These are phyloP conservation scores for Carterocephalus palaemon DNA, from an alignment of 2,888 invertebrate genomes.

Conservation along the genomic window DNA sequence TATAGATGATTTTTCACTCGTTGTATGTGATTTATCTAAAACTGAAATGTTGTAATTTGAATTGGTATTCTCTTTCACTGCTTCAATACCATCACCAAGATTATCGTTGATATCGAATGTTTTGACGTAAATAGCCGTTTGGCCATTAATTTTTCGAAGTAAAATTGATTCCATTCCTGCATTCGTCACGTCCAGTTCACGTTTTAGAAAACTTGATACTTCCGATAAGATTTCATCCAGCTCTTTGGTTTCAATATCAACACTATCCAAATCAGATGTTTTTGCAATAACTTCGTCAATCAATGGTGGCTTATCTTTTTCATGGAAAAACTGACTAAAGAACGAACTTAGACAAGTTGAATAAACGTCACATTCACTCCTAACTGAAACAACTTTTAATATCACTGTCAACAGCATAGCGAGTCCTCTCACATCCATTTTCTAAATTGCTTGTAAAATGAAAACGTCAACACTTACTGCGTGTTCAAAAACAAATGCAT, in stretches of 20 bases:
- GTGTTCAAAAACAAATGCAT: slow-evolving; percentile 55
- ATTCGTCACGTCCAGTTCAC: slow-evolving; percentile 38
- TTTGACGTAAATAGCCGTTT: slow-evolving; percentile 50
- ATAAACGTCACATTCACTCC: slow-evolving; percentile 51
- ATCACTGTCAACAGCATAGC: slow-evolving; percentile 37
- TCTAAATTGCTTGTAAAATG: slow-evolving; percentile 35
- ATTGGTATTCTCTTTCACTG: slow-evolving; percentile 32
- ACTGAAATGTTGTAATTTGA: slow-evolving; percentile 1
- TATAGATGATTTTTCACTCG: slow-evolving; percentile 17
- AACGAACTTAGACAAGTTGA: slow-evolving; percentile 45
- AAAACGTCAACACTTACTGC: slow-evolving; percentile 48
- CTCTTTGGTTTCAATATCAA: slow-evolving; percentile 31
- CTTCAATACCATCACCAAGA: slow-evolving; percentile 30
- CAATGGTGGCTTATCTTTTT: slow-evolving; percentile 17
- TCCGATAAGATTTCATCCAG: slow-evolving; percentile 42
- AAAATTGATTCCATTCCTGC: slow-evolving; percentile 29
- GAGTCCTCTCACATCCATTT: slow-evolving; percentile 28
- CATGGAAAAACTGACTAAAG: slow-evolving; percentile 39
- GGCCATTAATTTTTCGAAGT: slow-evolving; percentile 38
- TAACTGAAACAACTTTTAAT: slow-evolving; percentile 33
- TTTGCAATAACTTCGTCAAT: slow-evolving; percentile 16
- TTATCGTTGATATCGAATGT: slow-evolving; percentile 42
- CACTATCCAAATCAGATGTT: slow-evolving; percentile 16
- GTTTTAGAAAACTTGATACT: slow-evolving; percentile 45
- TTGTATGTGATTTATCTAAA: slow-evolving; percentile 2